A percentile compares a stretch with the other conserved stretches of the same genome.
Conservation (phyloP, 64 coral and sea anemone species). For the Trachythela sp. region DNA sequence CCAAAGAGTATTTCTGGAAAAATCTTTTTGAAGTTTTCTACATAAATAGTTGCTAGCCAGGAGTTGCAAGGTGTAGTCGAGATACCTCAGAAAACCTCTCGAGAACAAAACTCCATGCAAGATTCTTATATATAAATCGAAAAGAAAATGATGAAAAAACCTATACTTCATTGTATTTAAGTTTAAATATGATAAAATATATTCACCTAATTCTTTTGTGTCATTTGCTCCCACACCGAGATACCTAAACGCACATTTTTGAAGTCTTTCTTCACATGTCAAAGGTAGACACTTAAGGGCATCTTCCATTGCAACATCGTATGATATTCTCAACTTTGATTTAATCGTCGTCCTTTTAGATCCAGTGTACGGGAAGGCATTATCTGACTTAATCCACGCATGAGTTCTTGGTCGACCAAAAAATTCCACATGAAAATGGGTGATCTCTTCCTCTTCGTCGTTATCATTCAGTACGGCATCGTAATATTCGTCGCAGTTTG, state of each 20-base stretch:
- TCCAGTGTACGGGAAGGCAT: not conserved
- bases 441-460: not conserved
- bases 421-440: slow-evolving; percentile 16
- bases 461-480: slow-evolving; percentile 7
- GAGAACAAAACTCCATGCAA: no score
- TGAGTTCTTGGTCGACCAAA: slow-evolving; percentile 5
- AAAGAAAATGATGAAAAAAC: no score
- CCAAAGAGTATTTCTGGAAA: no score
- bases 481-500: not conserved
- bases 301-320: slow-evolving; percentile 14
- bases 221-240: not conserved
- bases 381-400: not conserved
- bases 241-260: not conserved
- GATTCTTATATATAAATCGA: no score
- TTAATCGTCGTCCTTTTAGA: not conserved
- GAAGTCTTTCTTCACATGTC: not conserved
- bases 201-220: not conserved
- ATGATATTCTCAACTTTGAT: not conserved
- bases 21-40: no score
- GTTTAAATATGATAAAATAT: no score
- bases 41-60: no score
- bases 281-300: not conserved
- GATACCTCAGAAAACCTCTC: no score
- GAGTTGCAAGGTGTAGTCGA: no score
- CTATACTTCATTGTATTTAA: no score